Base-by-base conservation (phyloP, 1,140 invertebrate species). In the Ceratina australensis region DNA sequence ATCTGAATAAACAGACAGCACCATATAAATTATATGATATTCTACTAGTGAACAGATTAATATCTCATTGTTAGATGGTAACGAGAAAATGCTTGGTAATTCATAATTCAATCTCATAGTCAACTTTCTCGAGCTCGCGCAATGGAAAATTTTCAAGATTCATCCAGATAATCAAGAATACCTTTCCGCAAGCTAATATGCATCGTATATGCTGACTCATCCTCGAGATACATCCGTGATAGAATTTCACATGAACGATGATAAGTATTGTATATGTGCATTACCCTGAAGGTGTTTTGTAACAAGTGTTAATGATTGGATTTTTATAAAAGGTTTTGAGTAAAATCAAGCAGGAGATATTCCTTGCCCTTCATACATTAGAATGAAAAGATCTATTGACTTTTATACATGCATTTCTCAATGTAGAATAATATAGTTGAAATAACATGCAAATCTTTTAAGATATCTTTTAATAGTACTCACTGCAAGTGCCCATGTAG, bases 131-230 rank as follows among this genome's bases (percentile, higher is more conserved):
- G 10, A 66, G 18, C 8, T 18, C 26, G 28, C n/a, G 28, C 13
- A 7, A 13, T 56, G 33, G 26, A 69, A 69, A 69, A 69, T 69
- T 54, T 54, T 28, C 50, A n/a, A n/a, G n/a, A 69, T 26, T 69
- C 67, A 69, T 26, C 52, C 28, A 69, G 56, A 57, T 69, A 56
- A 54, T 56, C 50, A 69, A 22, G 47, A 57, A 56, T 15, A 57
- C 20, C 52, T 54, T 69, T 56, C 52, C 26, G n/a, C n/a, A 20
- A 42, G 26, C 52, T 69, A 54, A 33, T 69, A 33, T 54, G n/a
- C 33, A 28, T 15, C 20, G 50, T n/a, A 69, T n/a, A 20, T 50
- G 64, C 47, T 66, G 64, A 66, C 22, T 66, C 64, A 66, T 66
- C 10, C 20, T n/a, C 20, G 50, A 66, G 47, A 66, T 66, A 66